These are phyloP conservation scores for Sialia sialis DNA, from an alignment of 2,113 vertebrate genomes.

Conservation along the genomic window DNA sequence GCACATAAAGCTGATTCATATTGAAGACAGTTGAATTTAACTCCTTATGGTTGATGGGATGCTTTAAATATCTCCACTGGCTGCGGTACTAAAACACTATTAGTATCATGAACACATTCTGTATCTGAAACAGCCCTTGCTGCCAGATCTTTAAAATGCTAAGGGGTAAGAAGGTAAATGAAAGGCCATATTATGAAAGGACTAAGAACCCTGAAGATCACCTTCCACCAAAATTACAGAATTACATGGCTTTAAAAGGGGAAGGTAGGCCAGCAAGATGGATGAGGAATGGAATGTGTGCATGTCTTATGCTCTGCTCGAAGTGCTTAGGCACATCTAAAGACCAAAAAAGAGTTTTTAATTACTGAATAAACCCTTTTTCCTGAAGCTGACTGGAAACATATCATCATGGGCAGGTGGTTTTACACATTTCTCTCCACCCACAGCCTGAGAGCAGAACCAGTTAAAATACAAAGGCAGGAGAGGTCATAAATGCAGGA, in stretches of 20 bases:
- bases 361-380: slow-evolving; percentile 26
- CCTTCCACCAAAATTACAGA: neutral
- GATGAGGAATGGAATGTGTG: neutral
- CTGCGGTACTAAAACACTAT: neutral
- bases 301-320: neutral
- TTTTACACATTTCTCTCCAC: slow-evolving; percentile 45
- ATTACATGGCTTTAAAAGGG: neutral
- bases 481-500: slow-evolving; percentile 56
- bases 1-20: slow-evolving; percentile 43
- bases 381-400: slow-evolving; percentile 40
- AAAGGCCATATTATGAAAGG: neutral
- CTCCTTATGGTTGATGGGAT: neutral
- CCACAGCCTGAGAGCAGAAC: slow-evolving; percentile 15
- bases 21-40: slow-evolving; percentile 42
- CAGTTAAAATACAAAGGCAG: slow-evolving; percentile 47
- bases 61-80: neutral
- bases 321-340: neutral
- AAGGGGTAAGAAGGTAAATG: neutral
- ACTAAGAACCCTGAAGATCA: neutral
- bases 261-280: neutral
- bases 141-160: neutral
- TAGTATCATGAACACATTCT: neutral
- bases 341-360: slow-evolving; percentile 2
- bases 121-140: neutral
- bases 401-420: slow-evolving; percentile 29